Evolutionary conservation across 2,888 invertebrate species (phyloP), one percentile per base, ranked within the genome.

Genomic region (Chaetogeoica ovagalla): DNA sequence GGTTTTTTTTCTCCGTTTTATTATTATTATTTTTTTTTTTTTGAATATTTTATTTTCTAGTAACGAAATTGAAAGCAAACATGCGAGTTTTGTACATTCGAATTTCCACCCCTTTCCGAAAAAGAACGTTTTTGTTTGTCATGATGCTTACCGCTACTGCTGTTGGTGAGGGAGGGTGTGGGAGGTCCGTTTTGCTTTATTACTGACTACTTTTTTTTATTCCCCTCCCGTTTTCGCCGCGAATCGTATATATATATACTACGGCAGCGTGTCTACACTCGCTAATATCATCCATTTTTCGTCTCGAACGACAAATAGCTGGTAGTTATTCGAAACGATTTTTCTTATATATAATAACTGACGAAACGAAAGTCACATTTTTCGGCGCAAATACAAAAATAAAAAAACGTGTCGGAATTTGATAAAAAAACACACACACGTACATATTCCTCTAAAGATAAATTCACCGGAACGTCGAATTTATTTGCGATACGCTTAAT

Each of bases 1-100:
- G 79, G 65, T 66, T 55, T 63, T 73, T 52, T 30, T 19, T 4
- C 37, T 39, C 39, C 23, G n/a, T n/a, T n/a, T n/a, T n/a, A n/a
- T n/a, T n/a, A n/a, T n/a, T n/a, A n/a, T n/a, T n/a, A 11, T 66
- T 75, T 74, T 62, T 48, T 59, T 55, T 65, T 57, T 68, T 75
- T 39, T 52, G 48, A 69, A 77, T 77, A 77, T 69, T 69, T 69
- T 70, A 70, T 77, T 77, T 60, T 69, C 21, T 8, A 3, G 21
- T 77, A 62, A 62, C 70, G 23, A 60, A 71, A 71, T 63, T 79
- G 63, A 71, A 79, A 71, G 55, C 52, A 65, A 71, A 71, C 79
- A 65, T 71, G 79, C 71, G 19, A 63, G 62, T 63, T 3, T 43
- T 9, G 37, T 62, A 62, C 62, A 63, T 62, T 63, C 70, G 63